These are phyloP conservation scores for Caerostris darwini DNA, from an alignment of 1,140 invertebrate species.

Conservation along the genomic window DNA sequence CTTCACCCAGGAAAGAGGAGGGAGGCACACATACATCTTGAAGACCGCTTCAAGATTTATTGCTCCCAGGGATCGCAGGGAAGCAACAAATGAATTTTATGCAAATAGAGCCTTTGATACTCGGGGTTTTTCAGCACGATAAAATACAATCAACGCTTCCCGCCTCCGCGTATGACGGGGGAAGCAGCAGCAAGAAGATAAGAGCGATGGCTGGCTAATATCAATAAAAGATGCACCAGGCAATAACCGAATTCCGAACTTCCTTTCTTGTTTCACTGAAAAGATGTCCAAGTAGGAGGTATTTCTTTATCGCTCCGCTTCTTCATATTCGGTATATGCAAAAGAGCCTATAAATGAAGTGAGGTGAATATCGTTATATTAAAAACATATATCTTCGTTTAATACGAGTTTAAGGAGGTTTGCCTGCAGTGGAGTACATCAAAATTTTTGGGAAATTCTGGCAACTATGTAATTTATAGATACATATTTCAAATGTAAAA, in stretches of 20 bases:
- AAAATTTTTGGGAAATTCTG: not conserved
- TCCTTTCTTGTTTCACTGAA: not conserved
- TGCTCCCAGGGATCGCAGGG: constrained; percentile 13
- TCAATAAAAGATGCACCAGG: constrained; percentile 35
- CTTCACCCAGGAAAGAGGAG: not conserved
- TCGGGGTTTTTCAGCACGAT: constrained; percentile 31
- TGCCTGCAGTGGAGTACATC: not conserved
- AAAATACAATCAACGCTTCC: constrained; percentile 55
- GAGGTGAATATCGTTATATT: not conserved
- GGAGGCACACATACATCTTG: not conserved
- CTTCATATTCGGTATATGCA: not conserved
- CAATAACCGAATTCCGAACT: not conserved
- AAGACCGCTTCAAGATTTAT: constrained; percentile 34
- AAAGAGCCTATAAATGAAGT: not conserved
- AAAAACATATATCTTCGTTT: not conserved
- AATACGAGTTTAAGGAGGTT: not conserved
- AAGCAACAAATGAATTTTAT: constrained; percentile 69
- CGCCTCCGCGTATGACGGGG: not conserved
- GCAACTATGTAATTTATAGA: not conserved
- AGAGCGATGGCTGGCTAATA: constrained; percentile 6
- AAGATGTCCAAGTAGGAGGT: not conserved
- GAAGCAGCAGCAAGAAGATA: not conserved
- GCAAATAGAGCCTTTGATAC: constrained; percentile 58
- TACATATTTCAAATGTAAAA: not conserved
- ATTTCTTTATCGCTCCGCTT: not conserved